phyloP scores from a whole-genome alignment of 2,113 vertebrate species.

The Narcine bancroftii region DNA sequence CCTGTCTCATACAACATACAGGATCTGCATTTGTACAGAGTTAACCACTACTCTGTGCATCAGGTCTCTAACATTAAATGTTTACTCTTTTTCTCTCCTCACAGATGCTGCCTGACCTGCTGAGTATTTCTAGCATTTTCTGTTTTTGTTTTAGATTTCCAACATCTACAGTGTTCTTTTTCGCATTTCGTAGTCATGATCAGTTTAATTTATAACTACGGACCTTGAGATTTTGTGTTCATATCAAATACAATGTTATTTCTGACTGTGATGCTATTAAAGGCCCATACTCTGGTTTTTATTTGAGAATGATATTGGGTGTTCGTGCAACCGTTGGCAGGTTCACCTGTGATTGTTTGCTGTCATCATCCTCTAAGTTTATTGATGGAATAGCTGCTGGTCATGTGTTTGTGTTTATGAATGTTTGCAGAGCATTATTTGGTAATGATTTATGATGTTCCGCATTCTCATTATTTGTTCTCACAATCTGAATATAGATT shows the following conservation, averaged over 20 bases:
- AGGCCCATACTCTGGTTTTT: not conserved
- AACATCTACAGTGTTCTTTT: too few relatives aligned
- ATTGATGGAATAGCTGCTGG: constrained; percentile 6
- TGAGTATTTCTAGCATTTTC: too few relatives aligned
- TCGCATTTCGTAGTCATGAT: not conserved
- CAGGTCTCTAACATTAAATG: too few relatives aligned
- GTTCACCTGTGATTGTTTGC: not conserved
- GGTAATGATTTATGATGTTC: not conserved
- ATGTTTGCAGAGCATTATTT: not conserved
- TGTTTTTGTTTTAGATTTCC: too few relatives aligned
- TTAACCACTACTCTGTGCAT: too few relatives aligned
- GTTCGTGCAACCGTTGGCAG: not conserved
- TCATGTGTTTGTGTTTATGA: constrained; percentile 18
- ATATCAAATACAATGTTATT: not conserved
- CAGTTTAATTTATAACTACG: not conserved
- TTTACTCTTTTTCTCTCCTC: too few relatives aligned
- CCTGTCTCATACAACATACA: too few relatives aligned
- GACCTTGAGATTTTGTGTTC: not conserved
- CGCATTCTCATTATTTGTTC: constrained; percentile 4
- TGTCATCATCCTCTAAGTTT: not conserved
- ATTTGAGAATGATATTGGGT: not conserved
- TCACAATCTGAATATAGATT: not conserved
- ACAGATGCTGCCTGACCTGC: too few relatives aligned
- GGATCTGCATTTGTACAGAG: not conserved
- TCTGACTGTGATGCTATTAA: not conserved